Conservation (phyloP, 2,797 vertebrate species). For the Nasua narica region DNA sequence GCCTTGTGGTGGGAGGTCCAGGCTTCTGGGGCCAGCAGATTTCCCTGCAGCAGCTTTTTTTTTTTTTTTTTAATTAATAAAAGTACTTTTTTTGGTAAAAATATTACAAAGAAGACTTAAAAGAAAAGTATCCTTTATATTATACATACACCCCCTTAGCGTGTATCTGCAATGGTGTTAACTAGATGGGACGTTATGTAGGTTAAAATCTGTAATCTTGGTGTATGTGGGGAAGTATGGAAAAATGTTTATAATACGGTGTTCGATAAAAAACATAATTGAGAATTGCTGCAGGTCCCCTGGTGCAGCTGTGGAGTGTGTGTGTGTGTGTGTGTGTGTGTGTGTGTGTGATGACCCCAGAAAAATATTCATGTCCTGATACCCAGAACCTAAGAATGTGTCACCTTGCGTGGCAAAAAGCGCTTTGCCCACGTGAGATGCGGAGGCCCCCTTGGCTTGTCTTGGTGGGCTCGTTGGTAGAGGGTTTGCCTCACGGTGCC, state of each 20-base stretch:
- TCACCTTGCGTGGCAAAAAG: not conserved
- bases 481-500: not conserved
- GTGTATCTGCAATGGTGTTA: not conserved
- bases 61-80: not conserved
- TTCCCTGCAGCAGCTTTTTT: not conserved
- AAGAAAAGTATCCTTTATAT: not conserved
- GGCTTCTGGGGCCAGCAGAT: not conserved
- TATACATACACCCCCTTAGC: not conserved
- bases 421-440: not conserved
- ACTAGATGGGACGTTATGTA: not conserved
- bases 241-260: not conserved
- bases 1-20: not conserved
- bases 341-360: accelerated
- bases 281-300: not conserved
- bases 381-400: not conserved
- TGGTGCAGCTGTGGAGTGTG: accelerated
- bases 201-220: not conserved
- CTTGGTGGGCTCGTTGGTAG: not conserved
- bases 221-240: not conserved
- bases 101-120: not conserved
- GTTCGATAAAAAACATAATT: not conserved
- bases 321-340: accelerated
- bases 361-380: accelerated
- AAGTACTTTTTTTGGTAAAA: not conserved
- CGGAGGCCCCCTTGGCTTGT: not conserved